Evolutionary conservation across 2,113 vertebrate species (phyloP), one percentile per base, ranked within the genome.

Genomic region (Cichladusa arquata): DNA sequence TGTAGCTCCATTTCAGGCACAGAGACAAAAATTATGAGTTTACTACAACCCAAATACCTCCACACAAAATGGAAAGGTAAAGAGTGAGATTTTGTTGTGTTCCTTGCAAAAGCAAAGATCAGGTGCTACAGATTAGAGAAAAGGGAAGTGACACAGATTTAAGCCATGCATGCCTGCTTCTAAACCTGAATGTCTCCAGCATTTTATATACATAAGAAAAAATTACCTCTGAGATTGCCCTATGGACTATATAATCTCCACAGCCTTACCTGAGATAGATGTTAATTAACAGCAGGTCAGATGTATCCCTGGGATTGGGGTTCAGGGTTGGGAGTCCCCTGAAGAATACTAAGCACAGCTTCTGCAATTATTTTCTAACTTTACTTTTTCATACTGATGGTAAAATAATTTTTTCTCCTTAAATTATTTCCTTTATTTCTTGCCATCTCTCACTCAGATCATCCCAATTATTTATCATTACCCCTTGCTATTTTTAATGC

Each of bases 401-500:
- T 12, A 72, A 65, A 26, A 90, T 22, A 60, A 14, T 24, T 69
- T 95, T 91, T 81, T 2, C 20, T 17, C 14, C 8, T 85, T 57
- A 87, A 60, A 79, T 89, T 38, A 70, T 90, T 92, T 94, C 40
- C 29, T 90, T 89, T 62, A 33, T 80, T 90, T 91, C 73, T 81
- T 72, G 11, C 72, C 58, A 85, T 88, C 54, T 90, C 36, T 92
- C 44, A 34, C 38, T 90, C 84, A 88, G 66, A 69, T 91, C 19
- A 65, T 85, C 42, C 65, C 81, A 91, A 85, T 92, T 95, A 85
- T 90, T 95, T 70, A 38, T 91, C 81, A 82, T 91, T 95, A 66
- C 6, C 85, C 25, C 34, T 85, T 77, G n/a, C 61, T 95, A 89
- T 82, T 96, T 96, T 89, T 93, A 87, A 90, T 77, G 66, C 66